phyloP scores from a whole-genome alignment of 2,113 vertebrate genomes.

The Nothobranchius furzeri region DNA sequence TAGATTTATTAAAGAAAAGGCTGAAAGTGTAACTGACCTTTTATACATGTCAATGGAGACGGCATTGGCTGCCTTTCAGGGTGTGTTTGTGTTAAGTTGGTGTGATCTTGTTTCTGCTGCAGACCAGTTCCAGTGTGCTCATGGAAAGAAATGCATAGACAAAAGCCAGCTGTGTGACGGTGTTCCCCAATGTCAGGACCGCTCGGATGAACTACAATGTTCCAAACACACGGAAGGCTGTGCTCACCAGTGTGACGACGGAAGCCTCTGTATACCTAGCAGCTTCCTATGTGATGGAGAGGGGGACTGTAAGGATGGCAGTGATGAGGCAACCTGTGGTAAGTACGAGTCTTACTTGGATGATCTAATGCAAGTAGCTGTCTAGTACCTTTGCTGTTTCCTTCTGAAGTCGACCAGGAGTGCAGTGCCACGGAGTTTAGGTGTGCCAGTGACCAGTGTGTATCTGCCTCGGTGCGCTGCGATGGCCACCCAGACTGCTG shows the following conservation, averaged over 20 bases:
- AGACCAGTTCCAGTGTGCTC: conserved; percentile 84
- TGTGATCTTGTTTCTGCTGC: conserved; percentile 6
- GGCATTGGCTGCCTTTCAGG: too few species aligned
- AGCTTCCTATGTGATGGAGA: conserved; percentile 87
- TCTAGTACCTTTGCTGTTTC: neutral
- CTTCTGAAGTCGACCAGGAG: conserved; percentile 56
- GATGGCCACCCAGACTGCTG: conserved; percentile 86
- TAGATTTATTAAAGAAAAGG: too few species aligned
- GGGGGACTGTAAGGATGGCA: conserved; percentile 81
- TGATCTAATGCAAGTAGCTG: too few species aligned
- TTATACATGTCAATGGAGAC: too few species aligned
- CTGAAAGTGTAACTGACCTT: too few species aligned
- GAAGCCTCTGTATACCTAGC: conserved; percentile 79
- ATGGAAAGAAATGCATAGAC: conserved; percentile 76
- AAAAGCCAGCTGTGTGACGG: conserved; percentile 82
- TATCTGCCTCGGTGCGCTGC: conserved; percentile 79
- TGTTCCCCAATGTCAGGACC: conserved; percentile 82
- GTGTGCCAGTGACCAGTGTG: conserved; percentile 85
- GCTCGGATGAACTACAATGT: conserved; percentile 85
- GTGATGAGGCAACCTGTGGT: conserved; percentile 85
- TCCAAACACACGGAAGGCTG: conserved; percentile 71
- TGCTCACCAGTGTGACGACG: conserved; percentile 78
- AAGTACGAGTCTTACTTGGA: neutral
- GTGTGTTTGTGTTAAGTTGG: neutral
- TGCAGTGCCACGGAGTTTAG: conserved; percentile 78